These are phyloP conservation scores for Momotus momota DNA, from an alignment of 2,797 vertebrate species.

Conservation along the genomic window DNA sequence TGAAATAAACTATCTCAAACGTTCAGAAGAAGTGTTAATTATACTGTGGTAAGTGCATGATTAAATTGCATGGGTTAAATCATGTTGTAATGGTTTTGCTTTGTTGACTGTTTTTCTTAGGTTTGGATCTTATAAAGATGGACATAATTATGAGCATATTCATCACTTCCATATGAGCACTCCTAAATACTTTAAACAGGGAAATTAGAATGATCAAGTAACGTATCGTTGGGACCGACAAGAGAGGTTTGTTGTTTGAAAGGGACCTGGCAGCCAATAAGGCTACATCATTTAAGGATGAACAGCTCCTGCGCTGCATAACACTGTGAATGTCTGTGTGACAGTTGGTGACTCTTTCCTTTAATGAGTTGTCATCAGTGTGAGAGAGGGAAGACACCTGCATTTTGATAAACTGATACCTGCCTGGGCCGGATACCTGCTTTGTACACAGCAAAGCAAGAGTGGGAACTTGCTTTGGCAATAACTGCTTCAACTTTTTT, in stretches of 20 bases:
- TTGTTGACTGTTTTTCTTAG: slow-evolving; percentile 62
- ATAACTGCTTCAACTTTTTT: background rate
- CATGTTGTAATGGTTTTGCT: slow-evolving; percentile 14
- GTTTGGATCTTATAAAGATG: slow-evolving; percentile 81
- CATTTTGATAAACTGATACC: background rate
- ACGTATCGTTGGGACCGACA: background rate
- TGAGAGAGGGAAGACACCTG: background rate
- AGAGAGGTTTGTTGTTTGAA: slow-evolving; percentile 15
- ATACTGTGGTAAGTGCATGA: background rate
- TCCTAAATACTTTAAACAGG: slow-evolving; percentile 77
- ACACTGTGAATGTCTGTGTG: background rate
- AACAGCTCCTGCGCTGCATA: background rate
- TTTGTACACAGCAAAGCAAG: background rate
- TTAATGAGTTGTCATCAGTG: background rate
- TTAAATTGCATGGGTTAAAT: background rate
- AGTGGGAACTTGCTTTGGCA: background rate
- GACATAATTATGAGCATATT: slow-evolving; percentile 74
- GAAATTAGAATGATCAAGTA: slow-evolving; percentile 21
- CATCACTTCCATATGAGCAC: slow-evolving; percentile 82
- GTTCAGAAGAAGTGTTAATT: background rate
- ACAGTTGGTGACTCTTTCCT: background rate
- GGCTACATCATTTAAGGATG: background rate
- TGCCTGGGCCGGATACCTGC: background rate
- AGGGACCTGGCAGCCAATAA: background rate
- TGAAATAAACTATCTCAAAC: background rate